A percentile compares a stretch with the other conserved stretches of the same genome.
phyloP scores from a whole-genome alignment of 2,888 invertebrate genomes.

The Acleris literana region DNA sequence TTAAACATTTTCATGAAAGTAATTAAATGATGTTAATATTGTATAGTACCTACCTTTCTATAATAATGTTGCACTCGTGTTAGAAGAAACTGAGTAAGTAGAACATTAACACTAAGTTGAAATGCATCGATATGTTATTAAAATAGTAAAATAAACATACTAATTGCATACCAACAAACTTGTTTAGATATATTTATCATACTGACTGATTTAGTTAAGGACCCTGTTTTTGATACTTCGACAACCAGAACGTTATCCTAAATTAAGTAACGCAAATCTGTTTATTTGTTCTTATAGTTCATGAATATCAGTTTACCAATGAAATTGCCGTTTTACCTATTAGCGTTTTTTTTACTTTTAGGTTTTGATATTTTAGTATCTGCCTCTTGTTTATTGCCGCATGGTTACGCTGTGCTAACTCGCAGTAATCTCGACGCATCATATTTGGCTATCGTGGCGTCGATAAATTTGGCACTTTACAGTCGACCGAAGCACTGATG shows the following conservation, averaged over 20 bases:
- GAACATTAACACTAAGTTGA: background rate
- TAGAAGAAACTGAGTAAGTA: conserved; percentile 3
- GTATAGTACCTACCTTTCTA: conserved; percentile 3
- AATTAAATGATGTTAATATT: conserved; percentile 17
- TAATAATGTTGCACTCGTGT: conserved; percentile 27
- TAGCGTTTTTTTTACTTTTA: background rate
- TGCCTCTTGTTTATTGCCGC: too few relatives aligned
- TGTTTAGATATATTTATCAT: conserved; percentile 39
- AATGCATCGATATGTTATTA: background rate
- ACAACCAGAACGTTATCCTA: background rate
- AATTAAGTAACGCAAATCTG: background rate
- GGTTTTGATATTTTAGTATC: too few relatives aligned
- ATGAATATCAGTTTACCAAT: background rate
- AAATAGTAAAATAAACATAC: conserved; percentile 13
- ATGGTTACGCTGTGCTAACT: too few relatives aligned
- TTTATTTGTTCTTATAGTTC: background rate
- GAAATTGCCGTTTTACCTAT: background rate
- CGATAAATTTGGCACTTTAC: too few relatives aligned
- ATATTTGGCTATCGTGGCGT: too few relatives aligned
- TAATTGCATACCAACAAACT: conserved; percentile 24
- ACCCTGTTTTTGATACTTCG: conserved; percentile 45
- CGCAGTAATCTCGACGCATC: too few relatives aligned
- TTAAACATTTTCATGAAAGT: conserved; percentile 18
- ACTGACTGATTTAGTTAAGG: conserved; percentile 75
- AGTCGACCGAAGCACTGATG: too few relatives aligned